These are phyloP conservation scores for Drosophila seguyi DNA, from an alignment of 1,140 invertebrate species.

Conservation along the genomic window DNA sequence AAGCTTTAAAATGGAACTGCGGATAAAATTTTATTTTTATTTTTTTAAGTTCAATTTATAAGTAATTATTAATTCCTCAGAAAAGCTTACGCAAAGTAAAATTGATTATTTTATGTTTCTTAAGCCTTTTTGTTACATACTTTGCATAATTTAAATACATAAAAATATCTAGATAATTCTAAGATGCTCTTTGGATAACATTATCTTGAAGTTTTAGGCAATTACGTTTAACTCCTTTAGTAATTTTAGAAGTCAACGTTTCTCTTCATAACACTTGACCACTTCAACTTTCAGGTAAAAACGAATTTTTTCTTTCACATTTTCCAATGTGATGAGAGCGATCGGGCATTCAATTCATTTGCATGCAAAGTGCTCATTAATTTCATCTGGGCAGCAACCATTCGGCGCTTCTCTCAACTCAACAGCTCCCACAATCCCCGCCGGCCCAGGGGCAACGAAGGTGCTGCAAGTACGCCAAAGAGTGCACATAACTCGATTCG, in stretches of 20 bases:
- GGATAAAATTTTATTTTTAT: too few relatives aligned
- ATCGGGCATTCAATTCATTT: conserved; percentile 52
- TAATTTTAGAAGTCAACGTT: not conserved
- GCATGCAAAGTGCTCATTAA: conserved; percentile 73
- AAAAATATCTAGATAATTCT: not conserved
- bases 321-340: conserved; percentile 2
- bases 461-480: conserved; percentile 61
- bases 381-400: conserved; percentile 41
- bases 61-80: too few relatives aligned
- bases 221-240: too few relatives aligned
- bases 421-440: not conserved
- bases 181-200: not conserved
- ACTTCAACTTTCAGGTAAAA: not conserved
- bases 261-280: not conserved
- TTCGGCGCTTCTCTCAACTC: conserved; percentile 1
- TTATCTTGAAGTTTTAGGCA: not conserved
- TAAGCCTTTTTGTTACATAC: not conserved
- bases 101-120: too few relatives aligned
- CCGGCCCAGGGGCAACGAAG: conserved; percentile 45
- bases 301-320: not conserved
- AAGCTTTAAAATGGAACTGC: not conserved
- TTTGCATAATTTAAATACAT: not conserved
- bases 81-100: too few relatives aligned
- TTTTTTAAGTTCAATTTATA: too few relatives aligned
- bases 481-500: conserved; percentile 75